Percentiles rank a stretch among this genome's conserved stretches.
These are phyloP conservation scores for Gallinago media DNA, from an alignment of 2,113 vertebrate species.

Conservation along the genomic window DNA sequence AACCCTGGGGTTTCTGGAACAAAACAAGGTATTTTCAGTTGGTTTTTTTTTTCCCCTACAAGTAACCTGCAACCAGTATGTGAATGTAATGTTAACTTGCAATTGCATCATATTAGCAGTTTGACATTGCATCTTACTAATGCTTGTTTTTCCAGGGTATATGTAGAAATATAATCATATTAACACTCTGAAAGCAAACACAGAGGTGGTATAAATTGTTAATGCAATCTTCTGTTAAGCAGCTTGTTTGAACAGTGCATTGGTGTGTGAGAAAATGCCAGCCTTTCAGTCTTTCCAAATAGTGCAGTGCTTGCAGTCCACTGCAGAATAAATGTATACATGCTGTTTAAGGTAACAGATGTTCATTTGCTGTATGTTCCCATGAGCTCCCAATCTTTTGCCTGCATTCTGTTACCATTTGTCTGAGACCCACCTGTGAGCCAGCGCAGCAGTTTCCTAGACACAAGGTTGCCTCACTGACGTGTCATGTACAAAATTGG, in stretches of 20 bases:
- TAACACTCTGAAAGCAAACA: slow-evolving; percentile 54
- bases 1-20: neutral
- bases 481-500: neutral
- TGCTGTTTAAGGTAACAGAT: slow-evolving; percentile 64
- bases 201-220: slow-evolving; percentile 32
- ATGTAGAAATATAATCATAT: slow-evolving; percentile 33
- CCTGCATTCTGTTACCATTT: slow-evolving; percentile 44
- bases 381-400: neutral
- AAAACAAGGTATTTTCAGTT: neutral
- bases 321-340: slow-evolving; percentile 4
- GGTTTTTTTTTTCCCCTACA: neutral
- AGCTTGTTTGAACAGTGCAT: slow-evolving; percentile 43
- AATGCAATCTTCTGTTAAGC: slow-evolving; percentile 36
- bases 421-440: slow-evolving; percentile 45
- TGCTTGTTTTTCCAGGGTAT: neutral
- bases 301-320: slow-evolving; percentile 29
- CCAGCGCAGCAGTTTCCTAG: slow-evolving; percentile 52
- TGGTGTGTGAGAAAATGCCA: slow-evolving; percentile 8
- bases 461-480: neutral
- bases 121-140: slow-evolving; percentile 3
- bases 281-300: slow-evolving; percentile 40
- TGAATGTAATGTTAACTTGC: slow-evolving; percentile 24
- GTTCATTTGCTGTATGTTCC: slow-evolving; percentile 45
- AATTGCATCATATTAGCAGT: slow-evolving; percentile 24
- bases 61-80: neutral